Conservation (phyloP, 2,113 vertebrate genomes). For the Meriones unguiculatus region DNA sequence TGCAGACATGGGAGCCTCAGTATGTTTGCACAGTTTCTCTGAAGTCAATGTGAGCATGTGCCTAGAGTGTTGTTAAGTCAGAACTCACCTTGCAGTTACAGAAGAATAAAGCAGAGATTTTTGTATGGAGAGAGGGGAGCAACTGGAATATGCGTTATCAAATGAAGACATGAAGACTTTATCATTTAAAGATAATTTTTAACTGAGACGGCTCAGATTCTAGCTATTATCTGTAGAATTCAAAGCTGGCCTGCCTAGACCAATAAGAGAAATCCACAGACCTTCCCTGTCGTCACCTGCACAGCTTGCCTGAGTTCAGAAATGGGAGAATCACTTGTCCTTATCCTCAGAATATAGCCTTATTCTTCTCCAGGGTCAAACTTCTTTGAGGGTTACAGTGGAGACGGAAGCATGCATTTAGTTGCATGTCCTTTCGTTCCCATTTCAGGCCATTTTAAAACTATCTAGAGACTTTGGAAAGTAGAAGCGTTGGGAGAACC, state of each 20-base stretch:
- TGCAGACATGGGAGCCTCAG: not conserved
- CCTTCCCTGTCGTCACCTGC: not conserved
- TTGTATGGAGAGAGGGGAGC: not conserved
- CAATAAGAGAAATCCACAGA: not conserved
- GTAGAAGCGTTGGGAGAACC: conserved; percentile 13
- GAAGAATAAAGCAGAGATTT: conserved; percentile 35
- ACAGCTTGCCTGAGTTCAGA: conserved; percentile 3
- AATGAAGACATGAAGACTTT: conserved; percentile 3
- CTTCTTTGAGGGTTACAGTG: not conserved
- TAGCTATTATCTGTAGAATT: not conserved
- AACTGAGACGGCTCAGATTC: not conserved
- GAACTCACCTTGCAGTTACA: not conserved
- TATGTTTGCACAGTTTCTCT: conserved; percentile 5
- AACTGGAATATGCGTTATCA: not conserved
- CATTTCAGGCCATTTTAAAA: not conserved
- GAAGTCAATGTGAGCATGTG: not conserved
- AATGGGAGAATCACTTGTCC: not conserved
- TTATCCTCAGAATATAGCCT: not conserved
- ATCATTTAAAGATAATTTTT: conserved; percentile 28
- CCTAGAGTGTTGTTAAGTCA: not conserved
- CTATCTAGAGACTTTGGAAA: not conserved
- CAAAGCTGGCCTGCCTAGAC: conserved; percentile 26
- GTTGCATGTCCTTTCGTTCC: not conserved
- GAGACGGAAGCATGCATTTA: not conserved
- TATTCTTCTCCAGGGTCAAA: not conserved